Conservation (phyloP, 1,140 invertebrate genomes). For the Tribolium castaneum region DNA sequence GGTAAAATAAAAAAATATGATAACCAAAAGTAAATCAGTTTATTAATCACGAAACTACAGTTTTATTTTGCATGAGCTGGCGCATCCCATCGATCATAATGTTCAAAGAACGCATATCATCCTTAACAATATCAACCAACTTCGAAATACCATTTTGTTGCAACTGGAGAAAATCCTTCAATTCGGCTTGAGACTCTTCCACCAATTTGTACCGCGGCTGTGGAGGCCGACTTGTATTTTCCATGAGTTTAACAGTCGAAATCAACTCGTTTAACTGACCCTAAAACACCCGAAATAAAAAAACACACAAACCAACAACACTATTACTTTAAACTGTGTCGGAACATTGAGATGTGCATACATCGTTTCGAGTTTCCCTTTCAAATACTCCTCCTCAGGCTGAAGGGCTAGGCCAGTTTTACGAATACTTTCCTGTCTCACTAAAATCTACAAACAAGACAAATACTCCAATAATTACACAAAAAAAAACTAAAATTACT, state of each 20-base stretch:
- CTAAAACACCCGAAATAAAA: slow-evolving; percentile 62
- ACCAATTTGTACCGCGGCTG: slow-evolving; percentile 72
- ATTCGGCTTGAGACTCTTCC: slow-evolving; percentile 70
- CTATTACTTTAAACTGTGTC: slow-evolving; percentile 87
- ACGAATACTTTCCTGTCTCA: slow-evolving; percentile 86
- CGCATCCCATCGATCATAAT: slow-evolving; percentile 84
- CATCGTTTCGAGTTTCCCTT: slow-evolving; percentile 86
- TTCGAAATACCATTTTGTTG: slow-evolving; percentile 88
- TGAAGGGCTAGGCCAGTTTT: slow-evolving; percentile 87
- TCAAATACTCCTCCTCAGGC: slow-evolving; percentile 88
- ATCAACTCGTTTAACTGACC: slow-evolving; percentile 90
- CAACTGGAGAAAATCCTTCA: slow-evolving; percentile 80
- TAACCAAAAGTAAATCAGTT: not conserved
- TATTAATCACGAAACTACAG: not conserved
- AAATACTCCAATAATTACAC: slow-evolving; percentile 25
- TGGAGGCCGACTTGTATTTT: slow-evolving; percentile 57
- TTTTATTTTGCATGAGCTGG: slow-evolving; percentile 17
- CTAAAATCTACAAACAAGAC: slow-evolving; percentile 74
- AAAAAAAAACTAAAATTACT: slow-evolving; percentile 63
- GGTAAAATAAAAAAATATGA: not conserved
- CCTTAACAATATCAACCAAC: slow-evolving; percentile 82
- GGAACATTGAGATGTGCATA: slow-evolving; percentile 88
- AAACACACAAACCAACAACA: not conserved
- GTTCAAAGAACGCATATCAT: slow-evolving; percentile 80
- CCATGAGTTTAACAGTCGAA: slow-evolving; percentile 69